phyloP scores from a whole-genome alignment of 2,888 invertebrate species.

The Ochropacha duplaris region DNA sequence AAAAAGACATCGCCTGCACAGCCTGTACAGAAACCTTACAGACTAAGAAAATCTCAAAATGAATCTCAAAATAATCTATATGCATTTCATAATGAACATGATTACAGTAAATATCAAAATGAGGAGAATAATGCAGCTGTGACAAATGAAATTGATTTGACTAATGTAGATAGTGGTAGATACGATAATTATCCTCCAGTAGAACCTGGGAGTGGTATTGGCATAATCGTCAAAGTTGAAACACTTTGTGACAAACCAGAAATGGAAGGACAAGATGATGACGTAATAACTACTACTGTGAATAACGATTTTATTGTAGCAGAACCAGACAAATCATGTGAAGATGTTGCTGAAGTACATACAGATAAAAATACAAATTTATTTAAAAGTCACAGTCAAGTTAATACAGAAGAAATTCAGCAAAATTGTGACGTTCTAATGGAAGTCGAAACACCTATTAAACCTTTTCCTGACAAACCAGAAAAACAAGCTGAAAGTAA shows the following conservation, averaged over 20 bases:
- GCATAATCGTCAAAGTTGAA: conserved; percentile 36
- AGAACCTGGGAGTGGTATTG: conserved; percentile 23
- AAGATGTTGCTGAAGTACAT: neutral
- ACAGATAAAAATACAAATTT: neutral
- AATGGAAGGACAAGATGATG: conserved; percentile 11
- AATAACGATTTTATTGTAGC: conserved; percentile 15
- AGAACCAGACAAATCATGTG: conserved; percentile 3
- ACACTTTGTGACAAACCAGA: conserved; percentile 21
- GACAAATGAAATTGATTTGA: conserved; percentile 5
- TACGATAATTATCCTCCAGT: conserved; percentile 11
- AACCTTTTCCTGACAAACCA: neutral
- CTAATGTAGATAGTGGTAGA: conserved; percentile 7
- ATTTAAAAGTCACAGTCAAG: neutral
- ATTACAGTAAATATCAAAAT: conserved; percentile 37
- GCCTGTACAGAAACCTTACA: conserved; percentile 39
- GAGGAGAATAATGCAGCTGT: conserved; percentile 3
- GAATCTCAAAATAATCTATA: conserved; percentile 46
- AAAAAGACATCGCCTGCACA: conserved; percentile 32
- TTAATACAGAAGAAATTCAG: neutral
- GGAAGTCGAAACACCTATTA: neutral
- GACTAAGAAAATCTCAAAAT: conserved; percentile 44
- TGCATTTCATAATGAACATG: conserved; percentile 49
- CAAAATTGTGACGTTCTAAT: neutral
- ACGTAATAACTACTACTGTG: conserved; percentile 15
- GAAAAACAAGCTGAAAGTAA: neutral